phyloP scores from a whole-genome alignment of 2,888 invertebrate genomes.

The Sesia apiformis region DNA sequence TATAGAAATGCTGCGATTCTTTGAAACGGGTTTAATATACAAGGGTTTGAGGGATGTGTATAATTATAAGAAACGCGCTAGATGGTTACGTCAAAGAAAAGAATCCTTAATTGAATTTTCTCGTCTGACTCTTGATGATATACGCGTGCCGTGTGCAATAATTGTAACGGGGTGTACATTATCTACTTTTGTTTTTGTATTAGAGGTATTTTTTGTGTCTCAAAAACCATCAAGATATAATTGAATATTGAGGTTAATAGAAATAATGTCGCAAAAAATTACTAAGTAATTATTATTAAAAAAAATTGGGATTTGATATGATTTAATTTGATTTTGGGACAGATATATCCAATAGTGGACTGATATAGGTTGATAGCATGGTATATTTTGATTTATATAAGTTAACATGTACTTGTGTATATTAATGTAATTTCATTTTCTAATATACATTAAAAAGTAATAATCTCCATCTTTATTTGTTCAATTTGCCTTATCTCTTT shows the following conservation, averaged over 20 bases:
- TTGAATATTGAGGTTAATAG: too few species aligned
- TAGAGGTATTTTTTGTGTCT: neutral
- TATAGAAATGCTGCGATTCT: constrained; percentile 1
- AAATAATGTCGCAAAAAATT: neutral
- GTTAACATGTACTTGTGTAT: too few species aligned
- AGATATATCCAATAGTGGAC: too few species aligned
- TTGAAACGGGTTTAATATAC: constrained; percentile 4
- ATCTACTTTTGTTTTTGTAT: neutral
- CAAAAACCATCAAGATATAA: neutral
- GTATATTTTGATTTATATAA: too few species aligned
- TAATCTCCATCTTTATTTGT: too few species aligned
- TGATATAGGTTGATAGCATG: too few species aligned
- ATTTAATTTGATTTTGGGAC: too few species aligned
- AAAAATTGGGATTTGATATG: too few species aligned
- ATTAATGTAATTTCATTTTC: too few species aligned
- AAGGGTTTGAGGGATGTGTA: neutral
- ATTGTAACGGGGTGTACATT: neutral
- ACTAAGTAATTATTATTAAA: neutral
- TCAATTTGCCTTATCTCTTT: too few species aligned
- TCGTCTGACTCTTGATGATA: neutral
- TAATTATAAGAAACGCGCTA: neutral
- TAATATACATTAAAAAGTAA: too few species aligned
- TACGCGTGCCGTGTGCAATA: neutral
- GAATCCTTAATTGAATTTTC: neutral
- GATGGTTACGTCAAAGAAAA: neutral